phyloP scores from a whole-genome alignment of 2,797 vertebrate species.

The Catharus ustulatus region DNA sequence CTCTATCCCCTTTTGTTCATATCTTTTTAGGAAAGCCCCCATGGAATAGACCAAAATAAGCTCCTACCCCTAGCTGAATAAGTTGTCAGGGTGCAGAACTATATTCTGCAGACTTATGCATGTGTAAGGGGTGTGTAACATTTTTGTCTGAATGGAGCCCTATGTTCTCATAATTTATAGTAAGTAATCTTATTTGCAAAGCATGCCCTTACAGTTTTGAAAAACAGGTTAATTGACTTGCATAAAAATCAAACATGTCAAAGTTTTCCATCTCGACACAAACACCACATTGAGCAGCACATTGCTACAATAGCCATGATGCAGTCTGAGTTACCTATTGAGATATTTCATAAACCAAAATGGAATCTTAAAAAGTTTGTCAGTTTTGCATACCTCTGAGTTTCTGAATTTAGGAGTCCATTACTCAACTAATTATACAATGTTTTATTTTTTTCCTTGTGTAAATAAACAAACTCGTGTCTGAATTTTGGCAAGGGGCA shows the following conservation, averaged over 20 bases:
- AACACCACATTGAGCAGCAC: constrained; percentile 75
- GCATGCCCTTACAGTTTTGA: constrained; percentile 82
- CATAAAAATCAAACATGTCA: constrained; percentile 83
- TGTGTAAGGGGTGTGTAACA: constrained; percentile 76
- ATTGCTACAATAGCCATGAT: constrained; percentile 79
- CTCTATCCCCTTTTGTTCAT: constrained; percentile 66
- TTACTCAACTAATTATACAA: constrained; percentile 81
- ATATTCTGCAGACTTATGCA: constrained; percentile 76
- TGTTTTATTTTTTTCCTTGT: constrained; percentile 80
- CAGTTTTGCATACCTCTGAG: constrained; percentile 78
- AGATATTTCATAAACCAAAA: constrained; percentile 80
- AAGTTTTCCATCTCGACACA: constrained; percentile 79
- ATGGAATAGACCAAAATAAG: constrained; percentile 74
- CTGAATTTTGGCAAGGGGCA: constrained; percentile 80
- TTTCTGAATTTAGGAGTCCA: constrained; percentile 81
- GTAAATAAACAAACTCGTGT: constrained; percentile 83
- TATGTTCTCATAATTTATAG: constrained; percentile 84
- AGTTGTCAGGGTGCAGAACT: constrained; percentile 74
- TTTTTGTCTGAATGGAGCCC: constrained; percentile 82
- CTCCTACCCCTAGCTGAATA: constrained; percentile 56
- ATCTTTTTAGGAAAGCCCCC: constrained; percentile 69
- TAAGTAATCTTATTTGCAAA: constrained; percentile 86
- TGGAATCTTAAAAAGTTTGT: constrained; percentile 80
- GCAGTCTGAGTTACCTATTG: constrained; percentile 73
- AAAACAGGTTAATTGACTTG: constrained; percentile 83